phyloP scores from a whole-genome alignment of 2,888 invertebrate genomes.

The Opisthograptis luteolata region DNA sequence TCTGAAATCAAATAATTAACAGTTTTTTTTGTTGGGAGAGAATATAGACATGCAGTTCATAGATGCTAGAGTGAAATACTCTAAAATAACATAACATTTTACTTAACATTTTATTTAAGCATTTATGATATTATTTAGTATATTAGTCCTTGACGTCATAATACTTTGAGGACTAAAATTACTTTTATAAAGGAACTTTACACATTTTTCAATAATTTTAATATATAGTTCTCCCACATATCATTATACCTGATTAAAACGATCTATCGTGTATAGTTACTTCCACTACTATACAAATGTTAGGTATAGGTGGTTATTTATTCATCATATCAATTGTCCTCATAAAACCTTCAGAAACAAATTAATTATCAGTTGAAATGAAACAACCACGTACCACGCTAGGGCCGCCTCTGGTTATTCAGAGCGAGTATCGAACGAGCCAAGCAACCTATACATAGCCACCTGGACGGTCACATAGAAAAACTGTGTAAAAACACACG shows the following conservation, averaged over 20 bases:
- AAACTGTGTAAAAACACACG: conserved; percentile 58
- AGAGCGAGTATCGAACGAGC: conserved; percentile 66
- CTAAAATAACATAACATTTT: too few relatives aligned
- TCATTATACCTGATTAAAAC: neutral
- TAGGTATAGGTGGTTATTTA: conserved; percentile 27
- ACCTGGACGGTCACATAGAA: conserved; percentile 83
- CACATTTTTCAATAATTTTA: too few relatives aligned
- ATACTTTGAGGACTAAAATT: too few relatives aligned
- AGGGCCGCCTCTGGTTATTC: conserved; percentile 66
- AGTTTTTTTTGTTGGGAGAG: too few relatives aligned
- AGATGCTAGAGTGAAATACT: too few relatives aligned
- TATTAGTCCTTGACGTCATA: too few relatives aligned
- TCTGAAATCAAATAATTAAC: too few relatives aligned
- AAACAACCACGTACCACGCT: conserved; percentile 60
- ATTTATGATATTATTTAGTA: too few relatives aligned
- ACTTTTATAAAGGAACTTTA: too few relatives aligned
- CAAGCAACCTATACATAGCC: conserved; percentile 81
- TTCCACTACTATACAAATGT: conserved; percentile 15
- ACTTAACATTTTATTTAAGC: too few relatives aligned
- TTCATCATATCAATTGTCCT: conserved; percentile 42
- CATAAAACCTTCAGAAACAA: conserved; percentile 63
- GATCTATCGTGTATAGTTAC: conserved; percentile 7
- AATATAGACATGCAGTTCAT: too few relatives aligned
- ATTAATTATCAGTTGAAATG: conserved; percentile 66
- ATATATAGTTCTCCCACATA: neutral